Percentiles rank a stretch among this genome's conserved stretches.
Conservation (phyloP, 2,113 vertebrate genomes). For the Protobothrops flavoviridis region DNA sequence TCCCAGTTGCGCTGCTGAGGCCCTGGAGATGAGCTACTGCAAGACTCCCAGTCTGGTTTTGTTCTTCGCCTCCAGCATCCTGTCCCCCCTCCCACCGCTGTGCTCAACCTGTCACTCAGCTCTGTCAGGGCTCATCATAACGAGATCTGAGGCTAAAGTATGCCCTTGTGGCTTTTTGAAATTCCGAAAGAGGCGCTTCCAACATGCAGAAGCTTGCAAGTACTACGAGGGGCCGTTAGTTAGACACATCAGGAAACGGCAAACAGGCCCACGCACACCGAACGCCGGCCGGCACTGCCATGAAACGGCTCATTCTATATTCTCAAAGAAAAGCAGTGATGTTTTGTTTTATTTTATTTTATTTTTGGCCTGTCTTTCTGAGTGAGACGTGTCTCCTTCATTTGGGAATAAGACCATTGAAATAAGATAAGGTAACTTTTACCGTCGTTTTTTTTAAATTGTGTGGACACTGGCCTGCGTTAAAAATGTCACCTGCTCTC, state of each 20-base stretch:
- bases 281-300: not conserved
- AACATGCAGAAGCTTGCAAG: constrained; percentile 1
- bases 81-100: not conserved
- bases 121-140: not conserved
- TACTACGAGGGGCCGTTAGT: not conserved
- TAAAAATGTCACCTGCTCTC: too few relatives aligned
- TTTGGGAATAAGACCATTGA: not conserved
- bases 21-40: not conserved
- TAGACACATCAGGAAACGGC: not conserved
- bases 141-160: not conserved
- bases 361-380: not conserved
- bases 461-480: too few relatives aligned
- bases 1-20: not conserved
- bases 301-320: not conserved
- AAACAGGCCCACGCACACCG: not conserved
- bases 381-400: not conserved
- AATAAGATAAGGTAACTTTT: not conserved
- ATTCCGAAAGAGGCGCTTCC: not conserved
- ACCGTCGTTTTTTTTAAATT: too few relatives aligned
- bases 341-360: not conserved
- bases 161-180: not conserved
- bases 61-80: not conserved
- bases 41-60: not conserved
- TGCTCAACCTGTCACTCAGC: not conserved
- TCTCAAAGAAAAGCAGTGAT: constrained; percentile 24